Percentiles rank a stretch among this genome's conserved stretches.
phyloP scores from a whole-genome alignment of 2,888 invertebrate species.

The Trypoxylon attenuatum region DNA sequence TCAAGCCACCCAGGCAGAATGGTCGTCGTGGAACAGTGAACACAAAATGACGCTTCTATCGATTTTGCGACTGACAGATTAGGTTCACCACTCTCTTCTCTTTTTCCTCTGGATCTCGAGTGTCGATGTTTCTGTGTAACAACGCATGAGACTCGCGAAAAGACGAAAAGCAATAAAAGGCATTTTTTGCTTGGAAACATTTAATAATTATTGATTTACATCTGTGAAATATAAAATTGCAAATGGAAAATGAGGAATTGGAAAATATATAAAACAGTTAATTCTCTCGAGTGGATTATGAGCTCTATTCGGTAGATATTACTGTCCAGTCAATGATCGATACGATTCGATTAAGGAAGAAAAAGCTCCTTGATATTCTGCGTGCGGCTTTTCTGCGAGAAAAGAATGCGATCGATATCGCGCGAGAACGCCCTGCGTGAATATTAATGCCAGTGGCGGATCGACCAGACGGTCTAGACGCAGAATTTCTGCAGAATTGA shows the following conservation, averaged over 20 bases:
- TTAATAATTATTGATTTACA: too few relatives aligned
- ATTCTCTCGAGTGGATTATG: slow-evolving; percentile 14
- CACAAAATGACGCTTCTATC: slow-evolving; percentile 35
- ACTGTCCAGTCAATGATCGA: slow-evolving; percentile 10
- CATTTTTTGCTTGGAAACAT: too few relatives aligned
- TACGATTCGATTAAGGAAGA: too few relatives aligned
- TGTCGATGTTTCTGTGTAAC: background rate
- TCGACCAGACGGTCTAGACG: slow-evolving; percentile 31
- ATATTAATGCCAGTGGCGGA: slow-evolving; percentile 38
- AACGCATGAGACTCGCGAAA: too few relatives aligned
- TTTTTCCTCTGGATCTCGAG: background rate
- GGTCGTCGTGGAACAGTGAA: slow-evolving; percentile 17
- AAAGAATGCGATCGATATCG: slow-evolving; percentile 48
- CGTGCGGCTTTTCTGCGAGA: slow-evolving; percentile 3
- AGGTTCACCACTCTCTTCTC: slow-evolving; percentile 19
- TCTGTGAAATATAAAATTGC: too few relatives aligned
- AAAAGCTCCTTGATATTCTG: slow-evolving; percentile 47
- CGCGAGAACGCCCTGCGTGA: slow-evolving; percentile 33
- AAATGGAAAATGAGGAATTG: too few relatives aligned
- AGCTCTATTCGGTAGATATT: slow-evolving; percentile 24
- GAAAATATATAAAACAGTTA: too few relatives aligned
- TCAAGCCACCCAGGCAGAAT: slow-evolving; percentile 19
- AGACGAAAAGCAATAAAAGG: too few relatives aligned
- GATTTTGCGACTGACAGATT: slow-evolving; percentile 41
- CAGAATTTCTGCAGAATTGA: slow-evolving; percentile 24